Evolutionary conservation across 2,113 vertebrate genomes (phyloP).

Genomic region (Chunga burmeisteri): DNA sequence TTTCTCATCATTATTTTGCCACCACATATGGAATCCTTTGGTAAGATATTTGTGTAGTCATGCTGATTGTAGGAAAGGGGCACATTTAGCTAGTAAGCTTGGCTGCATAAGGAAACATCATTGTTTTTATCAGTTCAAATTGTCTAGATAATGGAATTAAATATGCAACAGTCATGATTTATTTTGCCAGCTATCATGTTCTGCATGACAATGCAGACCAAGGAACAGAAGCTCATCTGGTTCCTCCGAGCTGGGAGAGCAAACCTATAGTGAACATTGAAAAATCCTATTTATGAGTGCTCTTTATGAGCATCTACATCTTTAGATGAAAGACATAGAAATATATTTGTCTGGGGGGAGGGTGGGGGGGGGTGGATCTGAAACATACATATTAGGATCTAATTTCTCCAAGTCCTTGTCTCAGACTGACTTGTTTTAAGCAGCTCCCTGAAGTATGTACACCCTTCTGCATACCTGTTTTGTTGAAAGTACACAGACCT

Average conservation of each 20-base stretch:
- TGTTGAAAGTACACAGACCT: slow-evolving; percentile 55
- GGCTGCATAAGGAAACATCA: background rate
- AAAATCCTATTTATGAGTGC: background rate
- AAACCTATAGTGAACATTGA: background rate
- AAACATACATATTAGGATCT: background rate
- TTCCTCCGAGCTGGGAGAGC: background rate
- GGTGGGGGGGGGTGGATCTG: too few relatives aligned
- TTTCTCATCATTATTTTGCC: background rate
- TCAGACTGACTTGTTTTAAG: slow-evolving; percentile 34
- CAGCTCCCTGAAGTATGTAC: slow-evolving; percentile 3
- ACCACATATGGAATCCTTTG: background rate
- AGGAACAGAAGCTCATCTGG: background rate
- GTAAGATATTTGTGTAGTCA: background rate
- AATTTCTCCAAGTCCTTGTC: slow-evolving; percentile 22
- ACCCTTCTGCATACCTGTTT: slow-evolving; percentile 45
- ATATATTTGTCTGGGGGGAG: background rate
- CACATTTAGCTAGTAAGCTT: background rate
- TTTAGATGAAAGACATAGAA: background rate
- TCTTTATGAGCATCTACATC: background rate
- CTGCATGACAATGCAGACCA: background rate
- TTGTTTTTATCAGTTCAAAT: background rate
- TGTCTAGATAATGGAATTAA: background rate
- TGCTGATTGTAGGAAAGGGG: background rate
- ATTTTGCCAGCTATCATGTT: background rate
- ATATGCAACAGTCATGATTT: background rate